Base-by-base conservation (phyloP, 2,113 vertebrate genomes). In the Neoarius graeffei region DNA sequence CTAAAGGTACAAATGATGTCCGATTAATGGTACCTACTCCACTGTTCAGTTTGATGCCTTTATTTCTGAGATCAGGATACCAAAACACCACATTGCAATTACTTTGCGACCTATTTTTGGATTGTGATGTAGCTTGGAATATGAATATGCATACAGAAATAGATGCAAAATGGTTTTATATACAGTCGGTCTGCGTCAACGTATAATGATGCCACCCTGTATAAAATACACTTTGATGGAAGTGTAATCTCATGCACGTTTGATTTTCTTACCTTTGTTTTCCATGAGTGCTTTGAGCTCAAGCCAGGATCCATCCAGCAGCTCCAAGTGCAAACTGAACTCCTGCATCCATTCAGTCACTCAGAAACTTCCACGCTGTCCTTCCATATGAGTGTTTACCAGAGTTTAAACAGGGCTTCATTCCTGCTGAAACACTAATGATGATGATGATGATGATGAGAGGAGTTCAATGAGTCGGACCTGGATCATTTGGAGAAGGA, bases 241-340 rank as follows among this genome's bases (percentile, higher is more conserved):
- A 30, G 54, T 11, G 80, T 6, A 9, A 6, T 80, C 52, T 56
- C 25, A 48, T 84, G 59, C 82, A 20, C 19, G n/a, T 20, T 69
- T 17, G 73, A 20, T 76, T 25, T 59, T 9, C 81, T 84, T 79
- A 88, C 87, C 87, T 88, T 59, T 80, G 83, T 20, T 80, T 79
- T 52, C 62, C 87, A 88, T 88, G 35, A 25, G 50, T 71, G 60
- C 60, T 79, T n/a, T 6, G 9, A 77, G 52, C 30, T 69, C 30
- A 60, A 56, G 1, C 50, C 85, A 11, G 59, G 30, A 57, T 85
- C 71, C 77, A 81, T 85, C 27, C 82, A 84, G 23, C 8, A 48
- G 57, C 69, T 87, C n/a, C 14, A 59, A 56, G 62, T 76, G 59
- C 48, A 64, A 35, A 2, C 42, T 64, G 35, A 71, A 62, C 81